Conservation (phyloP, 2,113 vertebrate genomes). For the Vulpes vulpes region DNA sequence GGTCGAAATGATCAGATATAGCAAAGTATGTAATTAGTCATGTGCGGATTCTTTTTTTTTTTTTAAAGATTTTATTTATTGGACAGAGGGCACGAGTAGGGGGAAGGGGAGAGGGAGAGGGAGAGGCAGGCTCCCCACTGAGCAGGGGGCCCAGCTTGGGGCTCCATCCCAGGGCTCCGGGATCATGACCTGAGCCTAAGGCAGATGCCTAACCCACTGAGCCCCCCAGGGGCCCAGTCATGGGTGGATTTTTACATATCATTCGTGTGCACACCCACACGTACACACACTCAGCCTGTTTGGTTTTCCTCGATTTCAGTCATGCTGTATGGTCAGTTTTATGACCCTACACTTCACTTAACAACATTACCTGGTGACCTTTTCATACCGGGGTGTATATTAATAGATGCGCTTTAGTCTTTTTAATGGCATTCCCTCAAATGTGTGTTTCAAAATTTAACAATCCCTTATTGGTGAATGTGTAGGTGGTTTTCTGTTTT, state of each 20-base stretch:
- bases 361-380: not conserved
- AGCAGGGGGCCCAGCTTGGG: too few relatives aligned
- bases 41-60: not conserved
- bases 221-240: not conserved
- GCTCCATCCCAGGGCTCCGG: too few relatives aligned
- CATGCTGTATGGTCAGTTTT: not conserved
- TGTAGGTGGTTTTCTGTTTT: conserved; percentile 21
- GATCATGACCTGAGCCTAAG: too few relatives aligned
- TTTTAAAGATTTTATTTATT: too few relatives aligned
- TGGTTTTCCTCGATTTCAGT: not conserved
- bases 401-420: not conserved
- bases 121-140: too few relatives aligned
- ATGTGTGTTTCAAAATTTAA: not conserved
- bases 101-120: too few relatives aligned
- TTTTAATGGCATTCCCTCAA: not conserved
- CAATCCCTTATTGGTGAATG: not conserved
- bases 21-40: not conserved
- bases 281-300: not conserved
- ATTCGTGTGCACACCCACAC: not conserved
- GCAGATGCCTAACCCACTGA: too few relatives aligned
- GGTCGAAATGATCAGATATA: not conserved
- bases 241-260: not conserved
- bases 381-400: not conserved
- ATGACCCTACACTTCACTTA: not conserved
- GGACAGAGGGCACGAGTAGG: too few relatives aligned